Evolutionary conservation across 2,888 invertebrate species (phyloP), one percentile per base, ranked within the genome.

Genomic region (Trimorus sp.): DNA sequence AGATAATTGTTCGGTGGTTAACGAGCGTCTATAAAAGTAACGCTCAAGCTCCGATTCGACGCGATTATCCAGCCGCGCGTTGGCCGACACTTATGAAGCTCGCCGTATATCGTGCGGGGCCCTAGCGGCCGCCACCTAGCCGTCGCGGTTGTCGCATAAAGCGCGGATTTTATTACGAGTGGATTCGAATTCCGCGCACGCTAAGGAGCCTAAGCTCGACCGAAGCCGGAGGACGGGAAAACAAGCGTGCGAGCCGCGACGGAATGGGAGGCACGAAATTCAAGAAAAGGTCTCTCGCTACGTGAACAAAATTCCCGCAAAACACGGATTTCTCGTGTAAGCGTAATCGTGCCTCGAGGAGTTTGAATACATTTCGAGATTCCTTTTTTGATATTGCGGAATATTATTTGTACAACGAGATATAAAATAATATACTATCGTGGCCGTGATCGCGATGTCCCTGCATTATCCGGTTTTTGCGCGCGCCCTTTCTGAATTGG

Each of bases 101-200:
- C 63, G 45, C 70, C 71, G 75, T 63, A 59, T 77, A 77, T 82
- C 76, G 74, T 69, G 62, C 68, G 56, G 42, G 63, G 73, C 77
- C 69, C 60, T 58, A 62, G 73, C 76, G 83, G 79, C 85, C 75
- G 79, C 83, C 85, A 83, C 84, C 85, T 80, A 82, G 83, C 84
- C 76, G 81, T 80, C 84, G 83, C 81, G 83, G 82, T 83, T 89
- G 90, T 90, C 91, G 90, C 90, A 90, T 91, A 91, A 91, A 92
- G 89, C 89, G 85, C 85, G 87, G 88, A 89, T 90, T 91, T 92
- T 91, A 91, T 92, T 91, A 88, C 91, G 87, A 87, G 89, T 86
- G 90, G 90, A 91, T 91, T 91, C 90, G 90, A 91, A 92, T 91
- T 91, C 91, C 90, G 88, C 86, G 87, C 87, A 87, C 89, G 87